Base-by-base conservation (phyloP, 2,113 vertebrate genomes). In the Shinisaurus crocodilurus region DNA sequence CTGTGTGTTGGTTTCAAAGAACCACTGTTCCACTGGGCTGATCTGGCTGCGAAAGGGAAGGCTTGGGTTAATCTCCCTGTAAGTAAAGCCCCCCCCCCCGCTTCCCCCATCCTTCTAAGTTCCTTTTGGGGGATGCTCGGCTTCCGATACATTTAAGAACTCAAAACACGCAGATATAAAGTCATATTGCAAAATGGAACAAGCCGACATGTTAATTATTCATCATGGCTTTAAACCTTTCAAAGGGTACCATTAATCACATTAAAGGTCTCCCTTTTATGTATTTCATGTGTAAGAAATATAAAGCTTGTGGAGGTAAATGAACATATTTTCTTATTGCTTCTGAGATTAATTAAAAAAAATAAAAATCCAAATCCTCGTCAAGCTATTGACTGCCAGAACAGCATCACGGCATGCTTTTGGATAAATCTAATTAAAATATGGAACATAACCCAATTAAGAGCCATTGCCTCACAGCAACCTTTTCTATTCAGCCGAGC, bases 371-470 rank as follows among this genome's bases (percentile, higher is more conserved):
- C 82, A 27, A n/a, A 48, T 48, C 69, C 82, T 94, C 89, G 95
- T 89, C 88, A 23, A 91, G 93, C 91, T 94, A 94, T 89, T 95
- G 90, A 96, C 94, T 92, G 93, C 77, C 85, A 40, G 89, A 93
- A 32, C 86, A 65, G 89, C 32, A 57, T 91, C 93, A 13, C 37
- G 1, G 88, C 86, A 50, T 89, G 91, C 89, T 90, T 96, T 95
- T 96, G 93, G 34, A 32, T 93, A 96, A 93, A 94, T 91, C 93
- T 94, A 95, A 91, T 93, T 94, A 96, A 91, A 96, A 86, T 80
- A 85, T 37, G 84, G 45, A 85, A 91, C 93, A 92, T 90, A 94
- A 96, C 93, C 95, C 92, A 93, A 91, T 95, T 95, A 95, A 0
- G 0, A 93, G 88, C 82, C 85, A 88, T 90, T 93, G 91, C 93